phyloP scores from a whole-genome alignment of 1,140 invertebrate genomes.

The Temnothorax curvispinosus region DNA sequence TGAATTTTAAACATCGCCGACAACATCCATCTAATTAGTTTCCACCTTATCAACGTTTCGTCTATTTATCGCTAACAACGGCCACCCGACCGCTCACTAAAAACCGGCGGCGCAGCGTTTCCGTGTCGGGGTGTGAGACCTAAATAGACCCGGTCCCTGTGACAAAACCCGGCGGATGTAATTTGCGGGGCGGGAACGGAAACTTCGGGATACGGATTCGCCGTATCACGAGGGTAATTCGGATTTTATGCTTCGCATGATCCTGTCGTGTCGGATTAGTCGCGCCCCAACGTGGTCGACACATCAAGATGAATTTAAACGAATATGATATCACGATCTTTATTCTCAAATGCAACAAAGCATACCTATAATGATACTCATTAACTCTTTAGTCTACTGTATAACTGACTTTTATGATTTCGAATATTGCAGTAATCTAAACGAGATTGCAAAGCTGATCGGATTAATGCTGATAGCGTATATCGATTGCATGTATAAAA shows the following conservation, averaged over 20 bases:
- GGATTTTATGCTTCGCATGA: constrained; percentile 53
- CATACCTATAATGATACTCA: constrained; percentile 2
- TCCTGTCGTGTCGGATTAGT: constrained; percentile 45
- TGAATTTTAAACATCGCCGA: constrained; percentile 70
- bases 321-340: constrained; percentile 42
- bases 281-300: not conserved
- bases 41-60: constrained; percentile 49
- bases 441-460: not conserved
- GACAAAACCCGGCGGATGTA: constrained; percentile 27
- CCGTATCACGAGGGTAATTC: constrained; percentile 26
- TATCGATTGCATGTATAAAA: constrained; percentile 8
- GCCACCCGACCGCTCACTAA: not conserved
- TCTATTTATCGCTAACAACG: constrained; percentile 16
- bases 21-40: constrained; percentile 60
- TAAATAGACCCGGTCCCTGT: constrained; percentile 11
- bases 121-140: constrained; percentile 17
- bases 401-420: constrained; percentile 35
- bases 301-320: constrained; percentile 51
- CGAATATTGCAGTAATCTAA: constrained; percentile 11
- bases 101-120: not conserved
- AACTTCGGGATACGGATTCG: constrained; percentile 33
- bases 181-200: constrained; percentile 24
- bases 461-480: constrained; percentile 23
- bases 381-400: not conserved
- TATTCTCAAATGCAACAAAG: constrained; percentile 55